Conservation (phyloP, 2,797 vertebrate genomes). For the Monodelphis domestica region DNA sequence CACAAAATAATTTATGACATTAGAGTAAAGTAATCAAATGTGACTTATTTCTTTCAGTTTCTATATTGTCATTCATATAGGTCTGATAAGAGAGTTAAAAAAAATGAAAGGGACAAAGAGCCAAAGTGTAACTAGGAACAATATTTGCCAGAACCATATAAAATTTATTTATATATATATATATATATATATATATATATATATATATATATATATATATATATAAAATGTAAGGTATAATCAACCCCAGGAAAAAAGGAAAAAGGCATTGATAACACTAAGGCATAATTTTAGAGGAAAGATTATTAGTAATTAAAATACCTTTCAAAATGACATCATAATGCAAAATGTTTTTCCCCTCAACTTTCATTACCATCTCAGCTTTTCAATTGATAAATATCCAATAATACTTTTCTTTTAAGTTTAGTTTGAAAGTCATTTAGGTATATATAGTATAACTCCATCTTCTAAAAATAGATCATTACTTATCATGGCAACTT, state of each 20-base stretch:
- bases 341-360: neutral
- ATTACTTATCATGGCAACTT: too few species aligned
- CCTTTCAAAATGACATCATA: neutral
- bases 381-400: neutral
- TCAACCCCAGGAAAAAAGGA: neutral
- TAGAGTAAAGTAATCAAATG: neutral
- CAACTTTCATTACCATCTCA: neutral
- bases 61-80: neutral
- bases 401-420: neutral
- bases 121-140: neutral
- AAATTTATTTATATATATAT: too few species aligned
- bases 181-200: too few species aligned
- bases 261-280: neutral
- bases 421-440: neutral
- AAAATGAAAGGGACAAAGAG: neutral
- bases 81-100: neutral
- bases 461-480: too few species aligned
- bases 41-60: conserved; percentile 1
- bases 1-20: neutral
- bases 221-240: neutral
- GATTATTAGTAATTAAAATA: neutral
- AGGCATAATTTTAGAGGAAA: conserved; percentile 1
- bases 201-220: neutral
- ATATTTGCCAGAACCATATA: neutral
- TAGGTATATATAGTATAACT: too few species aligned